Evolutionary conservation across 2,113 vertebrate species (phyloP).

Genomic region (Ceyx cyanopectus): DNA sequence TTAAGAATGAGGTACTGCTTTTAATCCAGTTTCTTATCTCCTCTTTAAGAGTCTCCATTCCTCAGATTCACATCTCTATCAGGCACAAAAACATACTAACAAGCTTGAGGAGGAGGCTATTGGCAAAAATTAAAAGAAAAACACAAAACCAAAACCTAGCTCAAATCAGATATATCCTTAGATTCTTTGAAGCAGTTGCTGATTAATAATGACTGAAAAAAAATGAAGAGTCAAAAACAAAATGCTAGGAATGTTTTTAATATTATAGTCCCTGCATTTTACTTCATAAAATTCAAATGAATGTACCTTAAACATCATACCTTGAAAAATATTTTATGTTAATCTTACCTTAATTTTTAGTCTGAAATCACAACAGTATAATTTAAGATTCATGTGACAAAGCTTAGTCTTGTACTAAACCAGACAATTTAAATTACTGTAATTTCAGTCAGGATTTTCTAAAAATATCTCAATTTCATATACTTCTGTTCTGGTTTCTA

Average conservation of each 20-base stretch:
- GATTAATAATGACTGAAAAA: background rate
- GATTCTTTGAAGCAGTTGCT: background rate
- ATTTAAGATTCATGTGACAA: background rate
- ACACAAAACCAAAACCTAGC: background rate
- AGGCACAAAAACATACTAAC: background rate
- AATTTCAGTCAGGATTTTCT: background rate
- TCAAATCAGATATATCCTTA: background rate
- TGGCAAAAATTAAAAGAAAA: background rate
- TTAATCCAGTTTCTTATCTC: background rate
- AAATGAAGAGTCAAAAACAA: background rate
- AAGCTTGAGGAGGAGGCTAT: rapidly evolving
- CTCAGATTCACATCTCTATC: background rate
- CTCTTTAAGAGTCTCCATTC: background rate
- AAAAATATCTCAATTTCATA: background rate
- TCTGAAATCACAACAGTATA: background rate
- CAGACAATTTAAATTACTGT: background rate
- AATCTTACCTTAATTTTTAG: background rate
- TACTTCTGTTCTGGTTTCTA: background rate
- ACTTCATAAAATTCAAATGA: background rate
- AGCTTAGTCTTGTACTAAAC: background rate
- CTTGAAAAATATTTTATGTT: background rate
- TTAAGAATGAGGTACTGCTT: background rate
- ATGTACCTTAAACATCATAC: background rate
- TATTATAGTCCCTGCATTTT: background rate
- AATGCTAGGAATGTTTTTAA: background rate